Base-by-base conservation (phyloP, 1,140 invertebrate species). In the Rhyzopertha dominica region DNA sequence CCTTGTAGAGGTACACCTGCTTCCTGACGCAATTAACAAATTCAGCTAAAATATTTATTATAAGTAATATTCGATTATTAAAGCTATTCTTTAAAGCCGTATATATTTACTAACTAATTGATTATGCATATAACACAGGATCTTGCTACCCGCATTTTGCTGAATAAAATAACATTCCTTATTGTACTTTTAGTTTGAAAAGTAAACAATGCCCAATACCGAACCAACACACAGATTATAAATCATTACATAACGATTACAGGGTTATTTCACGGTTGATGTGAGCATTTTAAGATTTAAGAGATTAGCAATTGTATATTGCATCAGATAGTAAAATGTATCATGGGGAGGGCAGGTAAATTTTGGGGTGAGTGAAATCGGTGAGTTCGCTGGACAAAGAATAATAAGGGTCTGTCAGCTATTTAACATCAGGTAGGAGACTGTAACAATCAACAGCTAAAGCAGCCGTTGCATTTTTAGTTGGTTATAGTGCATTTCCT, bases 201-300 rank as follows among this genome's bases (percentile, higher is more conserved):
- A n/a, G n/a, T n/a, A n/a, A n/a, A n/a, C n/a, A n/a, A n/a, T n/a
- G n/a, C n/a, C n/a, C n/a, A n/a, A n/a, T n/a, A n/a, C n/a, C n/a
- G 25, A 12, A 29, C 31, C 19, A 42, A 42, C 20, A 24, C 28
- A 42, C 25, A 30, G 22, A 29, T 18, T 46, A 32, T 9, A 23
- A 37, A 17, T 24, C 37, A 49, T 44, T 45, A 45, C 18, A 36
- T 16, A 41, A 28, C 37, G 34, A 43, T 49, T 49, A 49, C 36
- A 44, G 47, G 36, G 44, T 49, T 44, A 49, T 49, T 49, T 49
- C 28, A 43, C 34, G 35, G 47, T 8, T 32, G n/a, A 28, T n/a
- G 26, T 14, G 22, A 38, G 44, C 38, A 42, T 44, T 43, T 49
- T 49, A 35, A 37, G 47, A 49, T 49, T 26, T 28, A 20, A 29